Base-by-base conservation (phyloP, 37 sponge, comb jelly and placozoan genomes). In the Diacarnus erythraeanus region DNA sequence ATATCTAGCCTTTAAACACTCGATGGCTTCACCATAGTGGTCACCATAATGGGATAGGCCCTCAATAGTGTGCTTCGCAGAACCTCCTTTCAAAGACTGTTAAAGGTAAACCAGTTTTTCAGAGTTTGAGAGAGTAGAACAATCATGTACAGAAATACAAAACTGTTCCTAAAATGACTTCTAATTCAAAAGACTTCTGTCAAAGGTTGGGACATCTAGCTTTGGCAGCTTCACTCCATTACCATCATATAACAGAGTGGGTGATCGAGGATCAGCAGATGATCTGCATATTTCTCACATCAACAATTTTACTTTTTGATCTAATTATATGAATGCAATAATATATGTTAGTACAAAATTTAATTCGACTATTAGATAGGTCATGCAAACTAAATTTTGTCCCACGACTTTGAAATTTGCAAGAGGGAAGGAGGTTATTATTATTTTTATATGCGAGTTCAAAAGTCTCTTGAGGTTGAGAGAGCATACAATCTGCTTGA, bases 51-150 rank as follows among this genome's bases (percentile, higher is more conserved):
- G 43, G 22, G 70, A 54, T 17, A 54, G 17, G 17, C n/a, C 35
- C 20, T n/a, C 33, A 61, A 64, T 64, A 9, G 47, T 12, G 43
- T 42, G 42, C 41, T 17, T 74, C 6, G 84, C 83, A 40, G 75
- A 58, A 63, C 83, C 75, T 36, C 65, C 83, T 56, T 75, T 74
- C 47, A 63, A 25, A 15, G 77, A 27, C 26, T 77, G 77, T 38
- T 77, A 65, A 26, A 77, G 65, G 77, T 77, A 63, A n/a, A 77
- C 77, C n/a, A n/a, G n/a, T n/a, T n/a, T n/a, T n/a, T n/a, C 22
- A 77, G 34, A 64, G 60, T 77, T 43, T 77, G 65, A 35, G 64
- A 31, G 34, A n/a, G n/a, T 77, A 20, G 64, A 26, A 44, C 40
- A 58, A 15, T 77, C 65, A 63, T 60, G 77, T 25, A 63, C 64